Conservation (phyloP, 2,113 vertebrate genomes). For the Marmota monax region DNA sequence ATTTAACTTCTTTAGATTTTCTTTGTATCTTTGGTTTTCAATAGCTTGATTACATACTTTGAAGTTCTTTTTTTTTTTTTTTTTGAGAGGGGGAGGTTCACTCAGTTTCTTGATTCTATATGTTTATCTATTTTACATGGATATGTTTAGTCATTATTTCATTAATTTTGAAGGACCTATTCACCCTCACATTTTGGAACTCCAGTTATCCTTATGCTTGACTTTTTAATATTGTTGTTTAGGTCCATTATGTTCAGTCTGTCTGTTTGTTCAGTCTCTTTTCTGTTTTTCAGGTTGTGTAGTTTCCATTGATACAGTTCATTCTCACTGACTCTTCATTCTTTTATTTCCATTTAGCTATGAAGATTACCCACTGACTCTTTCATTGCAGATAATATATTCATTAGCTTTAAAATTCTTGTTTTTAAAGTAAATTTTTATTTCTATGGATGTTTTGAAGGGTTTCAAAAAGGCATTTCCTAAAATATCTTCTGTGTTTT, state of each 20-base stretch:
- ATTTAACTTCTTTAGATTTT: slow-evolving; percentile 29
- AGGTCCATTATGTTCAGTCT: neutral
- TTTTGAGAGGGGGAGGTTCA: too few species aligned
- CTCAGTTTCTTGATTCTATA: too few species aligned
- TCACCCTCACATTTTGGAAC: neutral
- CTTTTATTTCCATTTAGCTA: slow-evolving; percentile 19
- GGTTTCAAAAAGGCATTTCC: too few species aligned
- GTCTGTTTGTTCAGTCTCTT: neutral
- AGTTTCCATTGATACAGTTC: slow-evolving; percentile 27
- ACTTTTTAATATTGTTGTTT: neutral
- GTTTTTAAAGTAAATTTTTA: slow-evolving; percentile 2
- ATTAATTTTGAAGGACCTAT: neutral
- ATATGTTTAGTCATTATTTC: neutral
- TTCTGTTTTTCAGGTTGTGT: neutral
- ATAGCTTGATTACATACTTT: too few species aligned
- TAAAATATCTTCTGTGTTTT: too few species aligned
- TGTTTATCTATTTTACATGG: neutral
- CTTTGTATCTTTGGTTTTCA: neutral
- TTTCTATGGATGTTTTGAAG: neutral
- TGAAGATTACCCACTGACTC: neutral
- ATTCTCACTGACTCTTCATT: neutral
- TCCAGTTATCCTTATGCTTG: neutral
- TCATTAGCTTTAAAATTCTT: neutral
- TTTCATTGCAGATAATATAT: neutral
- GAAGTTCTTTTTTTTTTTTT: too few species aligned